A percentile compares a stretch with the other conserved stretches of the same genome.
These are phyloP conservation scores for Morpho helenor DNA, from an alignment of 2,888 invertebrate species.

Conservation along the genomic window DNA sequence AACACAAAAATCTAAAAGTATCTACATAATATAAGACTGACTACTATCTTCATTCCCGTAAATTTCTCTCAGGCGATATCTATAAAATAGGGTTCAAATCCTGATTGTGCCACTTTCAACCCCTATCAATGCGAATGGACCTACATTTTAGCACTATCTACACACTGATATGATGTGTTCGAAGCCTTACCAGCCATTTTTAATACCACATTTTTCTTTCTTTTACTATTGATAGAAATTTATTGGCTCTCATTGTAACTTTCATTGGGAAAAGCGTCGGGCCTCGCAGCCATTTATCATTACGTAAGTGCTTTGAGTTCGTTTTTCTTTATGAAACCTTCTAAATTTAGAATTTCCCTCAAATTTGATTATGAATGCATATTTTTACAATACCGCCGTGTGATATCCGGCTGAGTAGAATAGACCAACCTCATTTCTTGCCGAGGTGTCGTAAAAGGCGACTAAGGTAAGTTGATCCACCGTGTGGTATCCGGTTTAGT, in stretches of 20 bases:
- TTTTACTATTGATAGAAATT: slow-evolving; percentile 18
- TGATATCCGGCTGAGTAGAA: too few relatives aligned
- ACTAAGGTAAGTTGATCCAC: too few relatives aligned
- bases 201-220: slow-evolving; percentile 22
- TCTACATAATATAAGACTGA: too few relatives aligned
- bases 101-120: slow-evolving; percentile 19
- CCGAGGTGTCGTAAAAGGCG: too few relatives aligned
- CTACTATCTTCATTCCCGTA: neutral
- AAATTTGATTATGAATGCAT: too few relatives aligned
- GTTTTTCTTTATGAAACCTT: slow-evolving; percentile 4
- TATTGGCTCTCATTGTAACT: slow-evolving; percentile 23
- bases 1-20: neutral
- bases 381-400: too few relatives aligned
- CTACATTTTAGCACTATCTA: slow-evolving; percentile 18
- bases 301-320: slow-evolving; percentile 15
- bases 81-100: slow-evolving; percentile 15
- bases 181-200: slow-evolving; percentile 8
- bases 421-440: too few relatives aligned
- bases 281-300: slow-evolving; percentile 22
- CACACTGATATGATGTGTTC: slow-evolving; percentile 9
- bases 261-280: slow-evolving; percentile 14
- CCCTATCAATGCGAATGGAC: slow-evolving; percentile 15
- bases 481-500: too few relatives aligned
- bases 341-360: neutral
- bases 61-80: slow-evolving; percentile 5